Evolutionary conservation across 2,888 invertebrate genomes (phyloP).

Genomic region (Diarsia mendica): DNA sequence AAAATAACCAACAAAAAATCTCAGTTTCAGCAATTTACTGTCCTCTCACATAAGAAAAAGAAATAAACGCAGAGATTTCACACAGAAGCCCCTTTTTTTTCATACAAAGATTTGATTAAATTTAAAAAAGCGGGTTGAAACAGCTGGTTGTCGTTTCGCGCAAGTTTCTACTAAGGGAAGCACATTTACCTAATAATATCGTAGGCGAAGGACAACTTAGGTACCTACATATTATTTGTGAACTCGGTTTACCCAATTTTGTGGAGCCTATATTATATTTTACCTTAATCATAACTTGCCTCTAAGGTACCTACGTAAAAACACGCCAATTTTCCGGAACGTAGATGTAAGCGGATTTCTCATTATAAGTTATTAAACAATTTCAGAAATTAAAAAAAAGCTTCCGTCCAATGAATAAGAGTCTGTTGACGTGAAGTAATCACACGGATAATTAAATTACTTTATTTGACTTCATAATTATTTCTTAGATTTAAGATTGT

Average conservation of each 20-base stretch:
- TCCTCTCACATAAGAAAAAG: constrained; percentile 8
- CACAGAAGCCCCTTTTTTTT: constrained; percentile 16
- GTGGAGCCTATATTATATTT: constrained; percentile 26
- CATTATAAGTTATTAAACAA: constrained; percentile 40
- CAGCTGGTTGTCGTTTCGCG: constrained; percentile 52
- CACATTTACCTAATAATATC: constrained; percentile 42
- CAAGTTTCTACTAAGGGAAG: constrained; percentile 44
- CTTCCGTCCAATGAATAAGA: background rate
- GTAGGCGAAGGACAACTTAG: constrained; percentile 31
- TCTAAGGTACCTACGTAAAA: background rate
- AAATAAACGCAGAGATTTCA: constrained; percentile 37
- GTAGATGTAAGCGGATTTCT: constrained; percentile 2
- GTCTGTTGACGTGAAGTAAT: constrained; percentile 29
- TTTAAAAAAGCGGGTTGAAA: constrained; percentile 53
- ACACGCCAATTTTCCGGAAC: constrained; percentile 6
- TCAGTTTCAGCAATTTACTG: background rate
- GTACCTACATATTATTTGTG: constrained; percentile 48
- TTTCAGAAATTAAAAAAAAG: constrained; percentile 14
- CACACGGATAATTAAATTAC: constrained; percentile 25
- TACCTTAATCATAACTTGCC: constrained; percentile 35
- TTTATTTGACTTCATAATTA: background rate
- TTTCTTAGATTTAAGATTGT: background rate
- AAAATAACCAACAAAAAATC: background rate
- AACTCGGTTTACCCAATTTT: constrained; percentile 30
- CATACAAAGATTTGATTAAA: constrained; percentile 58